These are phyloP conservation scores for Propsilocerus akamusi DNA, from an alignment of 1,140 invertebrate species.

Conservation along the genomic window DNA sequence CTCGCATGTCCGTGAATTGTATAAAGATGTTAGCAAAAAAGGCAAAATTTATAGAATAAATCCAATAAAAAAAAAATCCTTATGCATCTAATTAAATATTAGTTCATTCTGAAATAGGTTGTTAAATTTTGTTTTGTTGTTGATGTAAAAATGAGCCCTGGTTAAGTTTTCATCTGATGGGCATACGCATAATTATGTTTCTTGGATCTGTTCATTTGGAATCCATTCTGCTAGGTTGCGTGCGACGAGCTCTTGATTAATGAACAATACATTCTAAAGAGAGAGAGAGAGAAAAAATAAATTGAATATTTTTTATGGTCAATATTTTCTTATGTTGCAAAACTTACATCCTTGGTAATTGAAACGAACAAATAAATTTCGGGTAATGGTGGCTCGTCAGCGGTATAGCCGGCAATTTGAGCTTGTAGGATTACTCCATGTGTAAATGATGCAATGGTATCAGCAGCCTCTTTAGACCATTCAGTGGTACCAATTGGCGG, in stretches of 20 bases:
- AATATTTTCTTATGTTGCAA: conserved; percentile 3
- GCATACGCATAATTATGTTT: no score
- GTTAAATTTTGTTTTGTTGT: no score
- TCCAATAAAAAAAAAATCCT: no score
- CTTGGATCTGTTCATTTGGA: neutral
- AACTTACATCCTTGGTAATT: conserved; percentile 43
- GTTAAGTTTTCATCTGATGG: no score
- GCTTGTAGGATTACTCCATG: conserved; percentile 66
- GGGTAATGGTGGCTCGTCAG: conserved; percentile 51
- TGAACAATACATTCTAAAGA: conserved; percentile 42
- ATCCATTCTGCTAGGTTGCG: conserved; percentile 44
- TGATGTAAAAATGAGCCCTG: no score
- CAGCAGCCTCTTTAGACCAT: conserved; percentile 57
- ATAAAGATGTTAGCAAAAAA: no score
- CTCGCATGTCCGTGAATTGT: no score
- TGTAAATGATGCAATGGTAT: conserved; percentile 56
- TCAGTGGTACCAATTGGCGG: conserved; percentile 35
- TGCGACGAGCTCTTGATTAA: conserved; percentile 46
- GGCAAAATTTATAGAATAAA: no score
- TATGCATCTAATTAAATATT: no score
- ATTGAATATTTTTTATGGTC: neutral
- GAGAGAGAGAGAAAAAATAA: conserved; percentile 9
- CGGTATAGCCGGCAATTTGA: conserved; percentile 64
- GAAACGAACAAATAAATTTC: conserved; percentile 61
- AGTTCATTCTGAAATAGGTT: no score